These are phyloP conservation scores for Homarus gammarus DNA, from an alignment of 2,888 invertebrate species.

Conservation along the genomic window DNA sequence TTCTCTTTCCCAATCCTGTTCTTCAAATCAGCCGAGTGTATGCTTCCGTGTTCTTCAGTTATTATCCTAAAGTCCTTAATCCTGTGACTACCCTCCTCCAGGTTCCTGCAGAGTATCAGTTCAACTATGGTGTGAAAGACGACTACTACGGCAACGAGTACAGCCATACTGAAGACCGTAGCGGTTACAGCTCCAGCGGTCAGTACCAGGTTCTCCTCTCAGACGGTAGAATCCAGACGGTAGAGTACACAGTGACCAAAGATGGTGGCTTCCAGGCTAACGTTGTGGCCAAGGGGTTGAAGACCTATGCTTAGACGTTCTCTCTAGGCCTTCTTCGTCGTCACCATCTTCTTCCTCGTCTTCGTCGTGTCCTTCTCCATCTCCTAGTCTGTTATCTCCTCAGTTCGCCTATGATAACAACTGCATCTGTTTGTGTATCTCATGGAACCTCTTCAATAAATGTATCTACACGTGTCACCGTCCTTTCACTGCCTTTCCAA, in stretches of 20 bases:
- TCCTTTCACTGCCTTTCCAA: no score
- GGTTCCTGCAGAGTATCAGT: conserved; percentile 51
- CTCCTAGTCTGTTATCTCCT: no score
- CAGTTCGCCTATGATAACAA: no score
- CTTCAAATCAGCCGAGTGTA: not conserved
- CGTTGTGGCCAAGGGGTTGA: conserved; percentile 24
- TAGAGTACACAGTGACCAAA: conserved; percentile 36
- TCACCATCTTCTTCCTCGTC: no score
- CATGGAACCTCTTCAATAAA: no score
- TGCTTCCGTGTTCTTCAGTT: not conserved
- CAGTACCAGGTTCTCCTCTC: conserved; percentile 35
- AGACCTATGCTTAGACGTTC: not conserved
- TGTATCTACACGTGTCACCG: no score
- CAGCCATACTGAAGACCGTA: conserved; percentile 33
- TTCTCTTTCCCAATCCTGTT: not conserved
- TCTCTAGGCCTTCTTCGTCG: no score
- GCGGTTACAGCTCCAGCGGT: conserved; percentile 28
- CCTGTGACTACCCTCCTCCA: not conserved
- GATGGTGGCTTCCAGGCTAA: conserved; percentile 30
- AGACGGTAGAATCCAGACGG: conserved; percentile 50
- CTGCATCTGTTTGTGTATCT: no score
- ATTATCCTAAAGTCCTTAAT: not conserved
- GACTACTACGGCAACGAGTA: conserved; percentile 54
- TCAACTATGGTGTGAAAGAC: conserved; percentile 48
- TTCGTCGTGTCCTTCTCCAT: no score